Evolutionary conservation across 1,140 invertebrate species (phyloP).

Genomic region (Cherax destructor): DNA sequence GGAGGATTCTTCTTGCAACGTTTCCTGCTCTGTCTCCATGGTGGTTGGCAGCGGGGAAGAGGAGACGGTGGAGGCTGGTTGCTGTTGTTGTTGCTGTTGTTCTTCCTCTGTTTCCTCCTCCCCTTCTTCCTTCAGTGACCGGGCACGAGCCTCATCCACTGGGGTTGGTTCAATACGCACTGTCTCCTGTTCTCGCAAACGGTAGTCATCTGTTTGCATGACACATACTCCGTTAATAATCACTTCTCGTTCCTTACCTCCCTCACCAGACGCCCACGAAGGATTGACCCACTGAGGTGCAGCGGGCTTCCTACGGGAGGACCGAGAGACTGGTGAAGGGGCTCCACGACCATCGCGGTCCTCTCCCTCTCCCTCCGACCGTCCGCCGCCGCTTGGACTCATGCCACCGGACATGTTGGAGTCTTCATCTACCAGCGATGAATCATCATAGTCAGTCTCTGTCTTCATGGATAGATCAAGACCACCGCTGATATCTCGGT

Average conservation of each 20-base stretch:
- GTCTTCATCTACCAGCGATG: slow-evolving; percentile 71
- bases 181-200: slow-evolving; percentile 66
- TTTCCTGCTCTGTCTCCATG: slow-evolving; percentile 30
- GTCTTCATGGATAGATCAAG: slow-evolving; percentile 75
- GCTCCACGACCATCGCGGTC: slow-evolving; percentile 79
- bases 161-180: slow-evolving; percentile 61
- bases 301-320: slow-evolving; percentile 88
- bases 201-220: slow-evolving; percentile 80
- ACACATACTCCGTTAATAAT: slow-evolving; percentile 95
- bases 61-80: slow-evolving; percentile 23
- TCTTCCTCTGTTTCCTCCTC: slow-evolving; percentile 48
- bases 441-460: slow-evolving; percentile 72
- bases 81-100: not conserved
- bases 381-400: slow-evolving; percentile 73
- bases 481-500: slow-evolving; percentile 75
- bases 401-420: slow-evolving; percentile 72
- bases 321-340: slow-evolving; percentile 70
- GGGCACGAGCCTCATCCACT: slow-evolving; percentile 68
- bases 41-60: slow-evolving; percentile 34
- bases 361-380: slow-evolving; percentile 80
- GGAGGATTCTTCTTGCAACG: slow-evolving; percentile 33
- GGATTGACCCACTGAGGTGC: slow-evolving; percentile 98
- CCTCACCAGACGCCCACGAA: slow-evolving; percentile 83
- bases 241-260: slow-evolving; percentile 78
- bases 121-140: slow-evolving; percentile 55